Conservation (phyloP, 1,140 invertebrate species). For the Bombus confusus region DNA sequence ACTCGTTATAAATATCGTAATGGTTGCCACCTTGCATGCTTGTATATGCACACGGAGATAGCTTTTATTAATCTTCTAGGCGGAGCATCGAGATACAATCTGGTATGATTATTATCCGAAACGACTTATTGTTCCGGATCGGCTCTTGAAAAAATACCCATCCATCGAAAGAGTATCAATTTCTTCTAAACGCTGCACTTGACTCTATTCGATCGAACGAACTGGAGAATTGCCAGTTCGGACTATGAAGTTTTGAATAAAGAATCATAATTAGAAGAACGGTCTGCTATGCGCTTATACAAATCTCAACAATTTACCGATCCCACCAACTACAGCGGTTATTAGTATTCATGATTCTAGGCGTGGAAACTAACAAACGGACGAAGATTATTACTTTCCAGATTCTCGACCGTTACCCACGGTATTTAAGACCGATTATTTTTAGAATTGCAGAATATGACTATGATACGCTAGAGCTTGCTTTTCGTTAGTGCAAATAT, state of each 20-base stretch:
- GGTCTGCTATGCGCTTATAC: background rate
- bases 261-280: background rate
- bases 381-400: background rate
- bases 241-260: background rate
- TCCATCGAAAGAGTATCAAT: background rate
- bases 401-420: too few relatives aligned
- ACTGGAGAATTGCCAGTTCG: background rate
- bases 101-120: background rate
- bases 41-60: background rate
- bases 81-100: background rate
- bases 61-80: background rate
- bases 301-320: background rate
- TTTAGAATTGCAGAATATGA: background rate
- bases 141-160: background rate
- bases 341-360: background rate
- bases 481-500: background rate
- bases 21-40: background rate
- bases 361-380: slow-evolving; percentile 4
- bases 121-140: background rate
- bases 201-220: background rate
- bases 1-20: slow-evolving; percentile 12
- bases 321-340: background rate
- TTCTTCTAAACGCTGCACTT: background rate
- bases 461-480: background rate
- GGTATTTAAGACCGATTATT: background rate